Base-by-base conservation (phyloP, 2,113 vertebrate genomes). In the Guaruba guarouba region DNA sequence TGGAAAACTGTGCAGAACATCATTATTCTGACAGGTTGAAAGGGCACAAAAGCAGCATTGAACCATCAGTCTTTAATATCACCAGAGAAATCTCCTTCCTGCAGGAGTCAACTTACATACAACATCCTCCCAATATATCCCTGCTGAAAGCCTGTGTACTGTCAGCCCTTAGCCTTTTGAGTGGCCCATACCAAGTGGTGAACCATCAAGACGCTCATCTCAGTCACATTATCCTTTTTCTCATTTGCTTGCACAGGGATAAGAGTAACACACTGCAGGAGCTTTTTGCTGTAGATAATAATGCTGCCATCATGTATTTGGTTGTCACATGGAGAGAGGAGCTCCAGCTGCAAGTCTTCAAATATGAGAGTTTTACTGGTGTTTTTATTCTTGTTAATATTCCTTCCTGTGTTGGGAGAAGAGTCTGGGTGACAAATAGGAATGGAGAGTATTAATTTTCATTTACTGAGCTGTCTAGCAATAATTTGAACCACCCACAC, bases 381-480 rank as follows among this genome's bases (percentile, higher is more conserved):
- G 48, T 17, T 71, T 88, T 78, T 44, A 7, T 82, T 95, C 69
- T 51, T 83, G 33, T 74, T 92, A 86, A 78, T 92, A 64, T 69
- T 93, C 33, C 55, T 94, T 69, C 49, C 52, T 69, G 13, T n/a
- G 29, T 22, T 68, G 48, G 48, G 66, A 90, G 68, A 92, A 92
- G 12, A 87, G 57, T 82, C 66, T 91, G 76, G 20, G 44, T 75
- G 66, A 86, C 81, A 76, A 94, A 88, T 76, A 92, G n/a, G n/a
- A 68, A 44, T 62, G 6, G 27, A 64, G 39, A 81, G 41, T 83
- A 83, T 81, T 91, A 49, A 91, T 94, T 95, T 95, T 92, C 52
- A 82, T 95, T 86, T 96, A 49, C 70, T 76, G 73, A 86, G 41
- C 66, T 94, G 70, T 78, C 77, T 91, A 87, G 86, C 74, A 91